A percentile compares a stretch with the other conserved stretches of the same genome.
phyloP scores from a whole-genome alignment of 2,113 vertebrate genomes.

The Cyprinodon variegatus region DNA sequence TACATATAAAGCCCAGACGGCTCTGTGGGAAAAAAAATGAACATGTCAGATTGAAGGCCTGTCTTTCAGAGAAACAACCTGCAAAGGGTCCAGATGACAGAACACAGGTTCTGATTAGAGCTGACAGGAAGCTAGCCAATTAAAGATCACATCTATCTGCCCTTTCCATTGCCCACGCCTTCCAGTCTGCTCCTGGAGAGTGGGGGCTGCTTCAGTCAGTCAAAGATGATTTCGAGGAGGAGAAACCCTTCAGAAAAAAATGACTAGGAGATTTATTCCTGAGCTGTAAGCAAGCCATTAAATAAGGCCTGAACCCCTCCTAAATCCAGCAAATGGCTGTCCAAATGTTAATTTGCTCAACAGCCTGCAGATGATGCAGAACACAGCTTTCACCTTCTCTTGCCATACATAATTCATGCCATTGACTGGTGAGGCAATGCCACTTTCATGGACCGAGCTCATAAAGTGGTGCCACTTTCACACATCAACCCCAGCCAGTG shows the following conservation, averaged over 20 bases:
- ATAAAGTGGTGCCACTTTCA: conserved; percentile 76
- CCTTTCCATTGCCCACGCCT: conserved; percentile 55
- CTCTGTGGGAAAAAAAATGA: conserved; percentile 35
- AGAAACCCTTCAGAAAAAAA: conserved; percentile 42
- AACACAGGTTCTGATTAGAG: conserved; percentile 65
- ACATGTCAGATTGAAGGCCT: conserved; percentile 52
- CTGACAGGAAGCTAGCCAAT: conserved; percentile 68
- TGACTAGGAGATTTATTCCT: conserved; percentile 43
- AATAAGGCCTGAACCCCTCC: conserved; percentile 29
- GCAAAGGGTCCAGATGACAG: conserved; percentile 63
- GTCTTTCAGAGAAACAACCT: conserved; percentile 64
- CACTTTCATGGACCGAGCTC: conserved; percentile 72
- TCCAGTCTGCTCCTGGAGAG: conserved; percentile 36
- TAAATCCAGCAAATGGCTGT: conserved; percentile 64
- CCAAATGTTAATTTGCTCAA: conserved; percentile 75
- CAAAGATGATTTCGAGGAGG: conserved; percentile 49
- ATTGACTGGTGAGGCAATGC: conserved; percentile 76
- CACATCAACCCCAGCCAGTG: conserved; percentile 62
- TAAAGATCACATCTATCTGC: conserved; percentile 70
- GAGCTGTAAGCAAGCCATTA: conserved; percentile 57
- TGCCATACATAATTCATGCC: conserved; percentile 80
- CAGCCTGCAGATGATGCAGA: conserved; percentile 76
- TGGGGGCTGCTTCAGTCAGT: conserved; percentile 41
- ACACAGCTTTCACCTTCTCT: conserved; percentile 74
- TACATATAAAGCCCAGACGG: background rate